Evolutionary conservation across 1,140 invertebrate genomes (phyloP).

Genomic region (Lepidurus apus): DNA sequence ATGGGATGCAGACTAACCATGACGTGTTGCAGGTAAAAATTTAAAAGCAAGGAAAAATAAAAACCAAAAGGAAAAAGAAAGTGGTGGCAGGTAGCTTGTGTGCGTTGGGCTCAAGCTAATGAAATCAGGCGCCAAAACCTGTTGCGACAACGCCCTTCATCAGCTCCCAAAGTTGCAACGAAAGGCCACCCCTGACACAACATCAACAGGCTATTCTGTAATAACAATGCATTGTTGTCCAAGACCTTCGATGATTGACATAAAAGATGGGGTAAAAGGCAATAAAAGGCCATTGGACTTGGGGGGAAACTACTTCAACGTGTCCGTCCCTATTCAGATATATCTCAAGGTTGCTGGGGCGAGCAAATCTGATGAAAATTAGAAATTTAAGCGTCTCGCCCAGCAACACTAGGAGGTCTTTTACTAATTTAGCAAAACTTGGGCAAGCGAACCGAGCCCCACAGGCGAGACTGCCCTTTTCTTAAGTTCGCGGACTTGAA

Average conservation of each 20-base stretch:
- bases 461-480: no score
- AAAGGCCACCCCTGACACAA: conserved; percentile 20
- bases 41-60: neutral
- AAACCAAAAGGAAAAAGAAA: neutral
- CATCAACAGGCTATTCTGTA: conserved; percentile 11
- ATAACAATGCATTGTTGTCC: conserved; percentile 15
- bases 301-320: neutral
- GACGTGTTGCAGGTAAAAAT: neutral
- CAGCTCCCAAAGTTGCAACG: neutral
- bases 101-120: conserved; percentile 10
- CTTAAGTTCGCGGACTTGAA: no score
- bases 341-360: neutral
- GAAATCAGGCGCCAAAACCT: conserved; percentile 14
- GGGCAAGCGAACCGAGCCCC: neutral
- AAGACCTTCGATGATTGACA: conserved; percentile 15
- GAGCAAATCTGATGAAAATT: neutral
- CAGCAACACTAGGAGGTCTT: neutral
- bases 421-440: neutral
- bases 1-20: neutral
- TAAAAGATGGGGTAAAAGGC: neutral
- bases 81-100: conserved; percentile 16
- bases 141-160: conserved; percentile 18
- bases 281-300: neutral
- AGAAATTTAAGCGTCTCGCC: neutral
- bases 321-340: neutral